These are phyloP conservation scores for Pluvialis apricaria DNA, from an alignment of 2,113 vertebrate genomes.

Conservation along the genomic window DNA sequence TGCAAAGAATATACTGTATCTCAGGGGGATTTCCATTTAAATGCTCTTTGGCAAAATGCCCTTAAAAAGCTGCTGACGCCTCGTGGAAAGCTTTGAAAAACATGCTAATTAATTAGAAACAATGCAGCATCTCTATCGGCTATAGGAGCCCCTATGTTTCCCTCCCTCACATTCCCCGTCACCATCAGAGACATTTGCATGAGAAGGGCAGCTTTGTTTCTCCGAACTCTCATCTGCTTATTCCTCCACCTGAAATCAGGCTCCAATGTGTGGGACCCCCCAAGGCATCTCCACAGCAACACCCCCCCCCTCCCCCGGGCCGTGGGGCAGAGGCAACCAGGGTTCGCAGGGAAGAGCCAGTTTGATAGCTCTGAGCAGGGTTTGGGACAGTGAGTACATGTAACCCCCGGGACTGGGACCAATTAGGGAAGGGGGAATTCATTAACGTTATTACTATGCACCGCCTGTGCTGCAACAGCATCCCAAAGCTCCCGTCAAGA, in stretches of 20 bases:
- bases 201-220: conserved; percentile 48
- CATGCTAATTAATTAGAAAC: conserved; percentile 74
- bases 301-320: not conserved
- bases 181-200: conserved; percentile 36
- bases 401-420: not conserved
- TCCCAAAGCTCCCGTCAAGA: not conserved
- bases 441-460: not conserved
- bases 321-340: not conserved
- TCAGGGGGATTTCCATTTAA: conserved; percentile 68
- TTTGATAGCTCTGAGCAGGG: not conserved
- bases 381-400: not conserved
- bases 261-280: not conserved
- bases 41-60: conserved; percentile 66
- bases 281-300: conserved; percentile 31
- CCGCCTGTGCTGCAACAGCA: not conserved
- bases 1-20: conserved; percentile 13
- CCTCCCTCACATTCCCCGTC: conserved; percentile 8
- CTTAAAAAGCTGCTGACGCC: conserved; percentile 62
- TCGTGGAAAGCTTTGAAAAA: conserved; percentile 69
- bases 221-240: not conserved
- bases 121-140: conserved; percentile 45
- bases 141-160: conserved; percentile 21
- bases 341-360: not conserved
- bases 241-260: conserved; percentile 31
- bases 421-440: not conserved